phyloP scores from a whole-genome alignment of 2,888 invertebrate species.

The Drosophila barbarae region DNA sequence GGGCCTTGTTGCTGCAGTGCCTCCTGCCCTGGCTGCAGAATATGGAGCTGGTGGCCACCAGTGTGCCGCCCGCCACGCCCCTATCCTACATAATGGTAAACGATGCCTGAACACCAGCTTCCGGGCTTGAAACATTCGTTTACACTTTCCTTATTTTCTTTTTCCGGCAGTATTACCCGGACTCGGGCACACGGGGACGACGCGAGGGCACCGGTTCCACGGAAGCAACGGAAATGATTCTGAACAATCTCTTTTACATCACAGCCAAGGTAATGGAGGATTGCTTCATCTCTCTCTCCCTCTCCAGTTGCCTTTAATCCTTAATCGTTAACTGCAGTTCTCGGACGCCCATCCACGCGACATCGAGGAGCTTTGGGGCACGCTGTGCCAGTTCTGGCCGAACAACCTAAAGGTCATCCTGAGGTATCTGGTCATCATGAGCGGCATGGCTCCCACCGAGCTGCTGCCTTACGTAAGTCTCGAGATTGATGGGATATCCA shows the following conservation, averaged over 20 bases:
- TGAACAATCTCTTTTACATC: slow-evolving; percentile 98
- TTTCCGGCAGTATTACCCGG: slow-evolving; percentile 81
- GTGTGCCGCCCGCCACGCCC: slow-evolving; percentile 93
- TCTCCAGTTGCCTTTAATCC: not conserved
- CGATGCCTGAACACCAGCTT: slow-evolving; percentile 19
- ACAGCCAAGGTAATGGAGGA: slow-evolving; percentile 89
- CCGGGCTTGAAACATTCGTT: not conserved
- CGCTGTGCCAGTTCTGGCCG: slow-evolving; percentile 96
- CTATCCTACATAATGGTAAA: slow-evolving; percentile 90
- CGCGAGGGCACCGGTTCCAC: slow-evolving; percentile 98
- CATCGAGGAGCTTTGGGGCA: slow-evolving; percentile 97
- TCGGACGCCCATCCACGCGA: slow-evolving; percentile 97
- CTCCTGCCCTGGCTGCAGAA: slow-evolving; percentile 98
- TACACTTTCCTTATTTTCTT: not conserved
- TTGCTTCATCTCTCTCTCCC: not conserved
- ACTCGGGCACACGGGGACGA: slow-evolving; percentile 84
- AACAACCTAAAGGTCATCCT: slow-evolving; percentile 98
- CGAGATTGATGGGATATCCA: slow-evolving; percentile 54
- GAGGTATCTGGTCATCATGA: slow-evolving; percentile 96
- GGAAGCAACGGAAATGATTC: slow-evolving; percentile 99
- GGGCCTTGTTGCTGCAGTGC: slow-evolving; percentile 94
- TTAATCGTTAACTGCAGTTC: slow-evolving; percentile 83
- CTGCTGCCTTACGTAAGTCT: slow-evolving; percentile 91
- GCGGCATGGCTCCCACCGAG: slow-evolving; percentile 98
- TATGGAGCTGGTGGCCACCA: slow-evolving; percentile 98